phyloP scores from a whole-genome alignment of 2,797 vertebrate genomes.

The Distichodus sexfasciatus region DNA sequence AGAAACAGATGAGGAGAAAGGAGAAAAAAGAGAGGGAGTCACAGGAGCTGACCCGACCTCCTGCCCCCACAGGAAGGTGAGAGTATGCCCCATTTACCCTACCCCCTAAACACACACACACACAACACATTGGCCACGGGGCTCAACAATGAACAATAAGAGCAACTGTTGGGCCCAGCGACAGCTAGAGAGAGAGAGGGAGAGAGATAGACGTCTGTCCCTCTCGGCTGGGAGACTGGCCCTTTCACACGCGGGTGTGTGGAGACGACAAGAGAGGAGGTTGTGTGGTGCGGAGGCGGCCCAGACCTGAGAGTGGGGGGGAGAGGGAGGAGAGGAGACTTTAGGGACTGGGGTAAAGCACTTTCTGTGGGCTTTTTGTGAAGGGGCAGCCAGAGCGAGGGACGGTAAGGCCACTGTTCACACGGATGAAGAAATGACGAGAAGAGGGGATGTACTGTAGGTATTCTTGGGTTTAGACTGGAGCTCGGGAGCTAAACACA shows the following conservation, averaged over 20 bases:
- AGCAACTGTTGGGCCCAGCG: slow-evolving; percentile 84
- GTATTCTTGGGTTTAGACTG: background rate
- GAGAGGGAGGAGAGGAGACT: slow-evolving; percentile 46
- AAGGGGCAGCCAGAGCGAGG: no score
- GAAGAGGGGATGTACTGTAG: background rate
- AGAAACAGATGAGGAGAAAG: slow-evolving; percentile 72
- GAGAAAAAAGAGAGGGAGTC: slow-evolving; percentile 42
- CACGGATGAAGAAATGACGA: background rate
- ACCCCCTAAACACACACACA: slow-evolving; percentile 53
- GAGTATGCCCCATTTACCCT: slow-evolving; percentile 84
- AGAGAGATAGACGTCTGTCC: slow-evolving; percentile 76
- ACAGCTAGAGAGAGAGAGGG: slow-evolving; percentile 84
- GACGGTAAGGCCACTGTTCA: no score
- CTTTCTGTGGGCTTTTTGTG: no score
- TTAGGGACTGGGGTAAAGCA: no score
- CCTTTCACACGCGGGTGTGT: slow-evolving; percentile 53
- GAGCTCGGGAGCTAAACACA: background rate
- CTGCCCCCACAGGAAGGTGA: slow-evolving; percentile 79
- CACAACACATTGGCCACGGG: slow-evolving; percentile 37
- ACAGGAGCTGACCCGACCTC: slow-evolving; percentile 68
- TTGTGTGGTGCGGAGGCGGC: slow-evolving; percentile 77
- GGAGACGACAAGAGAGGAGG: slow-evolving; percentile 81
- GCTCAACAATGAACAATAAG: slow-evolving; percentile 91
- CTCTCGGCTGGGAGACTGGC: slow-evolving; percentile 75
- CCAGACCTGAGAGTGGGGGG: slow-evolving; percentile 6